These are phyloP conservation scores for Planococcus citri DNA, from an alignment of 1,140 invertebrate species.

Conservation along the genomic window DNA sequence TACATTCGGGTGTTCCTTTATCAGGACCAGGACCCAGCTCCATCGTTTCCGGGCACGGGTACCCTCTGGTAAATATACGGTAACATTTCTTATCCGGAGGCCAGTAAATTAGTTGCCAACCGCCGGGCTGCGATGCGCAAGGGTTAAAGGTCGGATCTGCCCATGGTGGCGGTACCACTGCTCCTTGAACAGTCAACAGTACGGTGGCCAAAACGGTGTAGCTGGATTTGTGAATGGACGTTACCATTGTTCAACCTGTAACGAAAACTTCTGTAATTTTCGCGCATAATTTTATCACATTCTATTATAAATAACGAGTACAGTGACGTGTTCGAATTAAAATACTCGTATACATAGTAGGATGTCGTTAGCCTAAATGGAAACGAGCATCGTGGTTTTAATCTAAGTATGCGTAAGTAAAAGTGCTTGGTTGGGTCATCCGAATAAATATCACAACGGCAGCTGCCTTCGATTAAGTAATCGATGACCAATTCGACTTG, in stretches of 20 bases:
- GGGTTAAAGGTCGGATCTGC: conserved; percentile 65
- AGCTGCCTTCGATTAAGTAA: no score
- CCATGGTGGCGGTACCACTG: conserved; percentile 69
- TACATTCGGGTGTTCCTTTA: conserved; percentile 53
- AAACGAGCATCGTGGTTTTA: no score
- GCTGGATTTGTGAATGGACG: background rate
- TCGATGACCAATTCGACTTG: no score
- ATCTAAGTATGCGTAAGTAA: no score
- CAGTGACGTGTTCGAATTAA: background rate
- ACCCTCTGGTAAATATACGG: conserved; percentile 63
- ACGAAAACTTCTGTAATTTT: background rate
- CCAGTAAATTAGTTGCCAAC: conserved; percentile 76
- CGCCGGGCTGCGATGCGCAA: conserved; percentile 57
- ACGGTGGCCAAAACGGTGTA: conserved; percentile 21
- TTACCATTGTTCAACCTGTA: background rate
- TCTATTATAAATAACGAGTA: background rate
- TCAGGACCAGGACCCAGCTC: conserved; percentile 52
- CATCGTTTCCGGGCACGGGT: conserved; percentile 68
- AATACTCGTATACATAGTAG: background rate
- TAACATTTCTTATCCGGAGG: conserved; percentile 66
- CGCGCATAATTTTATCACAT: background rate
- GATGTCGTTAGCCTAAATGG: background rate
- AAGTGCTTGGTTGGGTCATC: no score
- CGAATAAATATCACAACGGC: no score
- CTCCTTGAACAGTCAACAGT: conserved; percentile 30